These are phyloP conservation scores for Stramonita haemastoma DNA, from an alignment of 2,888 invertebrate species.

Conservation along the genomic window DNA sequence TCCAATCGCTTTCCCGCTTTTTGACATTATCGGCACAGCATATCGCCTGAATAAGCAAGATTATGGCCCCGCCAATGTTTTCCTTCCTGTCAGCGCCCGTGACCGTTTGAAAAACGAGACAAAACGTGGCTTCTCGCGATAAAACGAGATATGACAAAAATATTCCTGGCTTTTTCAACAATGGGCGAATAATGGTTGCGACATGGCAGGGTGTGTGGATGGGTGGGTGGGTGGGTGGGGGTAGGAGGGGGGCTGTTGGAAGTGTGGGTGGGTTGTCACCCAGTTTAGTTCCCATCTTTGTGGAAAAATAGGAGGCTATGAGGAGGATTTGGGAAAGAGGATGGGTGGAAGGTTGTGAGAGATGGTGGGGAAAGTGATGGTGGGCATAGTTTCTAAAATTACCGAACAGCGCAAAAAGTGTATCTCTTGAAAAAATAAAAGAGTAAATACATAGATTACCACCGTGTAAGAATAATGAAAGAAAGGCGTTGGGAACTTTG, in stretches of 20 bases:
- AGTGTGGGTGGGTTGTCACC: neutral
- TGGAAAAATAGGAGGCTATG: neutral
- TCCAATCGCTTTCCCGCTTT: neutral
- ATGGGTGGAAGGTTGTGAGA: neutral
- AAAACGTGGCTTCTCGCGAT: slow-evolving; percentile 17
- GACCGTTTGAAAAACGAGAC: slow-evolving; percentile 1
- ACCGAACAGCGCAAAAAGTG: too few relatives aligned
- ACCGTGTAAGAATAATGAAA: too few relatives aligned
- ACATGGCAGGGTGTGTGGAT: neutral
- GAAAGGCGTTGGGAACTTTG: too few relatives aligned
- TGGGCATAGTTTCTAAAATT: neutral
- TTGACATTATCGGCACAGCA: slow-evolving; percentile 19
- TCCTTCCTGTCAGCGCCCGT: neutral
- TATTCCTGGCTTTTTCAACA: neutral
- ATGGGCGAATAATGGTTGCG: neutral
- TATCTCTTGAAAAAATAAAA: too few relatives aligned
- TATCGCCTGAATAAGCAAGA: slow-evolving; percentile 36
- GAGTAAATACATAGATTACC: too few relatives aligned
- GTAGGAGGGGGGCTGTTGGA: neutral
- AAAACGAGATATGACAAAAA: slow-evolving; percentile 2
- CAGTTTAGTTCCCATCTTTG: neutral
- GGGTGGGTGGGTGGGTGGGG: neutral
- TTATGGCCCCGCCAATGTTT: slow-evolving; percentile 9
- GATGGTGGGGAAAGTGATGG: neutral
- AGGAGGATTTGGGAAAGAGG: neutral